Evolutionary conservation across 1,140 invertebrate species (phyloP).

Genomic region (Dendrolimus kikuchii): DNA sequence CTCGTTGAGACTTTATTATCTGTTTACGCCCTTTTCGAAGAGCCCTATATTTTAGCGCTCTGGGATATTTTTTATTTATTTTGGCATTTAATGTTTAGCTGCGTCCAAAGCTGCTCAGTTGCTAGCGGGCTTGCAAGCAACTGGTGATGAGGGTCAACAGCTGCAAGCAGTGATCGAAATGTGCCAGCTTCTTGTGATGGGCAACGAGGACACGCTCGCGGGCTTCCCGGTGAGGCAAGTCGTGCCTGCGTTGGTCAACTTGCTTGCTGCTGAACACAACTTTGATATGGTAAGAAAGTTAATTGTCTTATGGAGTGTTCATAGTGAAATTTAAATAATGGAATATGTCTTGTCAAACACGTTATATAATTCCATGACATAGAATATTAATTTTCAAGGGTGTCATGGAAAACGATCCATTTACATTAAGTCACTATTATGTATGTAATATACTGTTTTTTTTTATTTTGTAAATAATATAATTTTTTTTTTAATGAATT

Average conservation of each 20-base stretch:
- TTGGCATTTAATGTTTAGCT: conserved; percentile 38
- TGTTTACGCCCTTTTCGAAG: no score
- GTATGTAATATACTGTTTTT: no score
- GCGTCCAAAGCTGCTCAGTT: conserved; percentile 95
- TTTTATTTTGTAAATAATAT: no score
- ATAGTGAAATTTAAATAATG: neutral
- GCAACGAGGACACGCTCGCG: conserved; percentile 98
- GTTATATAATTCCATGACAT: no score
- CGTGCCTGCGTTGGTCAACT: conserved; percentile 92
- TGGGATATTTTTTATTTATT: neutral
- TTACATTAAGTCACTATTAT: no score
- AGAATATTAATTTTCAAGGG: no score
- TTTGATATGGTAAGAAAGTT: conserved; percentile 90
- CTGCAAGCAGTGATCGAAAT: conserved; percentile 98
- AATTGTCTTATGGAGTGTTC: conserved; percentile 6
- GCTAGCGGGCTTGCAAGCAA: conserved; percentile 92
- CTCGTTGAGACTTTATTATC: neutral
- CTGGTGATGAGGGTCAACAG: conserved; percentile 96
- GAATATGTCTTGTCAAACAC: no score
- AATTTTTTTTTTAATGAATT: no score
- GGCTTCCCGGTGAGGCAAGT: conserved; percentile 99
- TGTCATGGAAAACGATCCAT: no score
- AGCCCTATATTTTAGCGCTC: no score
- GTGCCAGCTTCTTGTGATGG: conserved; percentile 99
- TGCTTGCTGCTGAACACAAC: conserved; percentile 95